These are phyloP conservation scores for Nineta flava DNA, from an alignment of 2,888 invertebrate species.

Conservation along the genomic window DNA sequence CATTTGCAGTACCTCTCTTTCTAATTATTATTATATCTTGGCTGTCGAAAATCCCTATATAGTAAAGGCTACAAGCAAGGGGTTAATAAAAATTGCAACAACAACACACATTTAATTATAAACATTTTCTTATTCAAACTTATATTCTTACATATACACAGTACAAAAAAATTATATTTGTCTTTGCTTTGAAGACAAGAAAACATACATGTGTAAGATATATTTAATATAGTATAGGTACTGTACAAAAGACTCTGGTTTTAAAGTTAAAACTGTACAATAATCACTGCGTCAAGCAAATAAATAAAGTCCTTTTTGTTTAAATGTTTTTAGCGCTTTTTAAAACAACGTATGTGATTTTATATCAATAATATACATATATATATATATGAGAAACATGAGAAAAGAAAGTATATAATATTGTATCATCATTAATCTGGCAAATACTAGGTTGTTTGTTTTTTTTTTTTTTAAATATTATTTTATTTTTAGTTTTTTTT, in stretches of 20 bases:
- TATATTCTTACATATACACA: constrained; percentile 73
- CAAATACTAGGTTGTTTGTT: too few relatives aligned
- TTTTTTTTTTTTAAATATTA: too few relatives aligned
- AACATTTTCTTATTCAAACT: constrained; percentile 46
- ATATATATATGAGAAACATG: constrained; percentile 21
- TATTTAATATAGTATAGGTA: constrained; percentile 10
- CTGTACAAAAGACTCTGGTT: constrained; percentile 28
- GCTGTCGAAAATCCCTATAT: too few relatives aligned
- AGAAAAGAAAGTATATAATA: constrained; percentile 10
- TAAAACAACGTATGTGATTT: background rate
- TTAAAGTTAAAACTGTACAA: constrained; percentile 26
- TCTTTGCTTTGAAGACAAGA: constrained; percentile 22
- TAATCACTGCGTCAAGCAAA: constrained; percentile 27
- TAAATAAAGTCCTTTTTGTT: constrained; percentile 27
- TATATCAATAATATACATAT: constrained; percentile 19
- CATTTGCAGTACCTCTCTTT: too few relatives aligned
- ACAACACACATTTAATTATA: constrained; percentile 20
- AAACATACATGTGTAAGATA: constrained; percentile 11
- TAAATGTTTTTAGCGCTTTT: constrained; percentile 20
- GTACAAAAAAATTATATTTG: constrained; percentile 56
- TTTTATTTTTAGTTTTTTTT: background rate
- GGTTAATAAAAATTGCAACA: background rate
- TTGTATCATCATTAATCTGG: background rate
- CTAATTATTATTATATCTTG: too few relatives aligned
- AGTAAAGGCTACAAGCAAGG: too few relatives aligned